phyloP scores from a whole-genome alignment of 2,797 vertebrate genomes.

The Otolemur crassicaudatus region DNA sequence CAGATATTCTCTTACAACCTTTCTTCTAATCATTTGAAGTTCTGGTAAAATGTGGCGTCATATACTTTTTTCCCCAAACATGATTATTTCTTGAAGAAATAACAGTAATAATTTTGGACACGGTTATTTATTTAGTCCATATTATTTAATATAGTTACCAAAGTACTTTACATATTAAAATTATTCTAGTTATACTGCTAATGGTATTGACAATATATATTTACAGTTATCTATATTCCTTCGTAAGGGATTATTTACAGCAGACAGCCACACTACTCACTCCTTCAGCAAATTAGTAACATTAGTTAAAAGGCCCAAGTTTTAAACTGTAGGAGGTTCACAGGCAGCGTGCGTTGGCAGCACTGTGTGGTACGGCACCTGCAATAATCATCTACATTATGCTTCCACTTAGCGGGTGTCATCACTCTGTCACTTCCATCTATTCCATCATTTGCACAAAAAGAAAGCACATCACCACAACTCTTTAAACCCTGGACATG shows the following conservation, averaged over 20 bases:
- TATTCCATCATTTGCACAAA: conserved; percentile 24
- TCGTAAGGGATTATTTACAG: background rate
- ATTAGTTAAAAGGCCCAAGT: background rate
- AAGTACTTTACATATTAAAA: background rate
- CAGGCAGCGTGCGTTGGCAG: background rate
- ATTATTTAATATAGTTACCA: background rate
- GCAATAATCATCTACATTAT: conserved; percentile 61
- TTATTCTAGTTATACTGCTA: background rate
- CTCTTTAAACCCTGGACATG: conserved; percentile 73
- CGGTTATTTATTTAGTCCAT: background rate
- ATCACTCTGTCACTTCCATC: conserved; percentile 60
- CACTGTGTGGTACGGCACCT: conserved; percentile 4
- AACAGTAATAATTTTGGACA: background rate
- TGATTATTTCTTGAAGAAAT: background rate
- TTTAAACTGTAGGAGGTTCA: background rate
- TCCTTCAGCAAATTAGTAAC: background rate
- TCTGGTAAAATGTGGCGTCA: background rate
- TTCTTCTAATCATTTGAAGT: background rate
- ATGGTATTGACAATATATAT: no score
- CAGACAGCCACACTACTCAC: background rate
- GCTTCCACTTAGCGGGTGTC: conserved; percentile 66
- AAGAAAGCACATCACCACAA: conserved; percentile 46
- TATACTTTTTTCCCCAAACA: background rate
- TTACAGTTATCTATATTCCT: background rate
- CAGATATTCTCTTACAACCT: background rate